Percentiles rank a stretch among this genome's conserved stretches.
Evolutionary conservation across 2,888 invertebrate species (phyloP).

Genomic region (Galeopsomyia nigrocyanea): DNA sequence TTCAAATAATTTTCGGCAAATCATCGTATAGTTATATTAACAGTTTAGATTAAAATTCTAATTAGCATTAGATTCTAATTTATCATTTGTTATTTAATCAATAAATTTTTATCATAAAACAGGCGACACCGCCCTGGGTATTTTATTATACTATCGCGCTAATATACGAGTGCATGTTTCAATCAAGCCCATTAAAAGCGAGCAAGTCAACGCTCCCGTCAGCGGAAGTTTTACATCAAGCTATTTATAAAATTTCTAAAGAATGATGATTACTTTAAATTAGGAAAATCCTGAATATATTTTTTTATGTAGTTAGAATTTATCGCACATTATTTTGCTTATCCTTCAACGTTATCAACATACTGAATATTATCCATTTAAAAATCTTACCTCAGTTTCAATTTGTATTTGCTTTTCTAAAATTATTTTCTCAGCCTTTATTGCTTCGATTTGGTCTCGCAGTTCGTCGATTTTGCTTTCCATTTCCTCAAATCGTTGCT

Average conservation of each 20-base stretch:
- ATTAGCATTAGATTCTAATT: too few species aligned
- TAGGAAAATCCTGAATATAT: too few species aligned
- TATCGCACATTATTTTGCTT: too few species aligned
- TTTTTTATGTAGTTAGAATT: too few species aligned
- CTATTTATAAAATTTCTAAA: constrained; percentile 41
- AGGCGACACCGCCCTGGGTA: too few species aligned
- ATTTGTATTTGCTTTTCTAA: constrained; percentile 63
- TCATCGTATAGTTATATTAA: background rate
- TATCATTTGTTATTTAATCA: too few species aligned
- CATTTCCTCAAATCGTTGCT: constrained; percentile 68
- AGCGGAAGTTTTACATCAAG: constrained; percentile 43
- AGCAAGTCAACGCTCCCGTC: constrained; percentile 44
- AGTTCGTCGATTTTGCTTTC: constrained; percentile 66
- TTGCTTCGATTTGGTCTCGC: constrained; percentile 62
- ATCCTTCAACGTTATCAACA: too few species aligned
- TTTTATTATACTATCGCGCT: constrained; percentile 1
- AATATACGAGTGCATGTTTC: constrained; percentile 15
- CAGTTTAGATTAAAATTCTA: background rate
- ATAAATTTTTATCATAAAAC: too few species aligned
- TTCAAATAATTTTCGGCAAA: too few species aligned
- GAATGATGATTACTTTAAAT: too few species aligned
- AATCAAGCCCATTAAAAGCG: constrained; percentile 32
- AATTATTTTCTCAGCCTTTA: constrained; percentile 63
- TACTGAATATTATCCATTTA: too few species aligned
- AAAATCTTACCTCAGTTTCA: constrained; percentile 60